Base-by-base conservation (phyloP, 2,888 invertebrate genomes). In the Tetragnatha montana region DNA sequence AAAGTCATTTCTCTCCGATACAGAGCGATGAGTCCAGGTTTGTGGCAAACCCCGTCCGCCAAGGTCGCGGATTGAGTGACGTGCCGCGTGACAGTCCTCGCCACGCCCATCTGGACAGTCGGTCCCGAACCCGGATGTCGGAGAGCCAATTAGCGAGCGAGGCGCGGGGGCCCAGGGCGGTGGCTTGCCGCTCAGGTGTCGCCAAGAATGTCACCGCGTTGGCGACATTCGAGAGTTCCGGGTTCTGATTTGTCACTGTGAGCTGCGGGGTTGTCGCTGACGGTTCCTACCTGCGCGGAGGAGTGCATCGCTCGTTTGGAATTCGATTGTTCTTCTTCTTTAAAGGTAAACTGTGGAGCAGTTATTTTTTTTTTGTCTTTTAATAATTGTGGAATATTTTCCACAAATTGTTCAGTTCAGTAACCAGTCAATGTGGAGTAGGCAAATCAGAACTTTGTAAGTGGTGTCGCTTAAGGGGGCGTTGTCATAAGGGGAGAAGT, bases 71-170 rank as follows among this genome's bases (percentile, higher is more conserved):
- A 14, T 71, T 84, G 85, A 86, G 76, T 86, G 89, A 90, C 89
- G 89, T 80, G 79, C 89, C 81, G 68, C 89, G 89, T 90, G 89
- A 90, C 89, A 87, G 86, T 90, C 89, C 73, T 90, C 79, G 73
- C 89, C 87, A 86, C 89, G 89, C 89, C 89, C 87, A 81, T 69
- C 74, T 68, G 82, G 89, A 90, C 89, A 90, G 82, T 35, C 89
- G 87, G 89, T 90, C 89, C 89, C 75, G 89, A 90, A 90, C 89
- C 89, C 89, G 89, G 89, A 90, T 90, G 89, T 90, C 89, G 78
- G 89, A 71, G 82, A 87, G 49, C 89, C 89, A 90, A 90, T 90
- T 90, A 90, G 87, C 86, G 81, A 51, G 69, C 82, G 49, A 69
- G 68, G 70, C 22, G 85, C 51, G 85, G 78, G 68, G 10, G 87